A percentile compares a stretch with the other conserved stretches of the same genome.
phyloP scores from a whole-genome alignment of 2,797 vertebrate genomes.

The Tragopan temminckii region DNA sequence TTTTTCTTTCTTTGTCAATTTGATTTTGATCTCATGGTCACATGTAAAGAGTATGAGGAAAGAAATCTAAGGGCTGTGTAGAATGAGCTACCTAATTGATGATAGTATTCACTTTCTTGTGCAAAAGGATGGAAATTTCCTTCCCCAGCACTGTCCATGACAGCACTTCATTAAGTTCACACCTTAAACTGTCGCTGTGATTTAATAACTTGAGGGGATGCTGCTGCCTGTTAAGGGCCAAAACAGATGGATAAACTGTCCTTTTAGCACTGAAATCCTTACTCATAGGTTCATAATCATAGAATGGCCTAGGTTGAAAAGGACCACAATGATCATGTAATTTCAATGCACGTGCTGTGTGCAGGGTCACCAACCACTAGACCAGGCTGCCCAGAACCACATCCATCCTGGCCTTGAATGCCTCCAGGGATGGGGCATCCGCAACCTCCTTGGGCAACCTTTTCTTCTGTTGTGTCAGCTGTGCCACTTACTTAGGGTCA shows the following conservation, averaged over 20 bases:
- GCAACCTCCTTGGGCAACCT: too few relatives aligned
- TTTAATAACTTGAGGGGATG: background rate
- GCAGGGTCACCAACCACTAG: too few relatives aligned
- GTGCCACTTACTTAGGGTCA: too few relatives aligned
- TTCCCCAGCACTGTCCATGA: background rate
- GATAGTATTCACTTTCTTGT: background rate
- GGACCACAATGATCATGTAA: too few relatives aligned
- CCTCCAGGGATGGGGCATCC: too few relatives aligned
- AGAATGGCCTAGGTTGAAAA: too few relatives aligned
- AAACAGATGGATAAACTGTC: background rate
- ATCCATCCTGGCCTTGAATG: too few relatives aligned
- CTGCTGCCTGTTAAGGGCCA: background rate
- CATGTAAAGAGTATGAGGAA: background rate
- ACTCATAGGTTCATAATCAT: too few relatives aligned
- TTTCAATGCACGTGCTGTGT: too few relatives aligned
- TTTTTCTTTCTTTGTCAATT: background rate
- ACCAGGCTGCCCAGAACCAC: too few relatives aligned
- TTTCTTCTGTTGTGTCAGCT: too few relatives aligned
- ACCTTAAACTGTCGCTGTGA: background rate
- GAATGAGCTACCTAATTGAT: background rate
- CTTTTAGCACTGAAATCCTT: background rate
- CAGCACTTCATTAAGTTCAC: background rate
- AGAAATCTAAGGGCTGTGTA: background rate
- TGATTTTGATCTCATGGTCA: background rate
- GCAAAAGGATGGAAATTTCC: background rate